Conservation (phyloP, 2,797 vertebrate genomes). For the Microhierax caerulescens region DNA sequence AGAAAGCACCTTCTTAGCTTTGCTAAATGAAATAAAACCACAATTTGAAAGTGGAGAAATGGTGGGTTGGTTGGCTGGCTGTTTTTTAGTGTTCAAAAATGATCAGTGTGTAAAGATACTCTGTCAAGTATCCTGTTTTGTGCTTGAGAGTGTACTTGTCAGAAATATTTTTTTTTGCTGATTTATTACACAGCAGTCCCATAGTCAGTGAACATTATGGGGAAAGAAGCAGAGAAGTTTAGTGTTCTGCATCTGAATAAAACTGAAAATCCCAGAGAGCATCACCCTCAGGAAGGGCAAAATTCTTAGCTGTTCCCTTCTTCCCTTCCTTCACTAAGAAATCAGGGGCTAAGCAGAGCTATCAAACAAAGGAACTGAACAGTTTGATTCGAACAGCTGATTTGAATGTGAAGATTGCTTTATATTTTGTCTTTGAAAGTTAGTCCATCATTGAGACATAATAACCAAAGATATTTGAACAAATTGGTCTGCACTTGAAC, state of each 20-base stretch:
- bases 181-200: not conserved
- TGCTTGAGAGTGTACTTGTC: not conserved
- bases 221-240: not conserved
- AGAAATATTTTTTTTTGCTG: not conserved
- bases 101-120: not conserved
- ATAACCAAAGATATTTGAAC: conserved; percentile 69
- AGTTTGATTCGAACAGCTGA: not conserved
- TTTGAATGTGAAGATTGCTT: not conserved
- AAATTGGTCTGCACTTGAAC: conserved; percentile 25
- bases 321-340: not conserved
- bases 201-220: not conserved
- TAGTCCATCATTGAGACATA: not conserved
- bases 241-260: conserved; percentile 10
- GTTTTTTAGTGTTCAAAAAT: not conserved
- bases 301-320: not conserved
- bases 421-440: conserved; percentile 43
- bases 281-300: not conserved
- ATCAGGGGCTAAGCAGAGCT: not conserved
- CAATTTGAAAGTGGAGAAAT: not conserved
- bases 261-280: not conserved
- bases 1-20: not conserved
- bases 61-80: not conserved
- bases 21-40: not conserved
- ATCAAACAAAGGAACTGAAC: not conserved
- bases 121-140: not conserved